Conservation (phyloP, 2,797 vertebrate genomes). For the Notolabrus celidotus region DNA sequence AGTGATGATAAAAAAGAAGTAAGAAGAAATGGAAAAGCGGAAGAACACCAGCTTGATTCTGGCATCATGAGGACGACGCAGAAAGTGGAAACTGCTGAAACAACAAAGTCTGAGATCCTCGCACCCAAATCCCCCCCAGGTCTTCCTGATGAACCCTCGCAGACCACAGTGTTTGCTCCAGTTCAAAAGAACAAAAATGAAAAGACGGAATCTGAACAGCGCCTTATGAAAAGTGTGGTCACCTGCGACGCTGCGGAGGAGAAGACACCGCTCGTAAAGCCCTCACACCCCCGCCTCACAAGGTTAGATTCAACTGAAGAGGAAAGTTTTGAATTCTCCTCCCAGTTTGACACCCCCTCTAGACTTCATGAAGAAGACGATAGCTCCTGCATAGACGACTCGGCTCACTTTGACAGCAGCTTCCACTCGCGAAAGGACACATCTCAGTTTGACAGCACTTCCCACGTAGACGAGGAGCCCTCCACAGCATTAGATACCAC, state of each 20-base stretch:
- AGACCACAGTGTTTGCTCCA: slow-evolving; percentile 26
- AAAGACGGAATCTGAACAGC: slow-evolving; percentile 45
- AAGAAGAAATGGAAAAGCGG: slow-evolving; percentile 48
- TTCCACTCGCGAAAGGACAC: slow-evolving; percentile 43
- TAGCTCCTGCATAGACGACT: slow-evolving; percentile 55
- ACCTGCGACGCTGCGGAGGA: slow-evolving; percentile 42
- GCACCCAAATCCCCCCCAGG: slow-evolving; percentile 34
- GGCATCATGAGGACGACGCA: slow-evolving; percentile 18
- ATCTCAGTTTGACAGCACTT: slow-evolving; percentile 60
- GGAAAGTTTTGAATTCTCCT: slow-evolving; percentile 63
- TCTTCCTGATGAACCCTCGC: slow-evolving; percentile 54
- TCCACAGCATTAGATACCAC: slow-evolving; percentile 62
- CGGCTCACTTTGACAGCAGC: slow-evolving; percentile 56
- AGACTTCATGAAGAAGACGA: slow-evolving; percentile 33
- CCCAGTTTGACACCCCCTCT: slow-evolving; percentile 54
- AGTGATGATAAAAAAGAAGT: slow-evolving; percentile 39
- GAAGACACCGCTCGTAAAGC: slow-evolving; percentile 46
- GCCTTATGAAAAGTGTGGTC: slow-evolving; percentile 45
- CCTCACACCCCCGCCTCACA: slow-evolving; percentile 59
- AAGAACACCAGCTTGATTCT: slow-evolving; percentile 53
- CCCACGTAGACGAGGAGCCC: slow-evolving; percentile 55
- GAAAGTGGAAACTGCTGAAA: slow-evolving; percentile 46
- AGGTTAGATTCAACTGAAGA: slow-evolving; percentile 52
- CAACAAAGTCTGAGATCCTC: slow-evolving; percentile 31
- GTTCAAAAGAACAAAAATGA: slow-evolving; percentile 52